Evolutionary conservation across 2,113 vertebrate genomes (phyloP).

Genomic region (Osmerus mordax): DNA sequence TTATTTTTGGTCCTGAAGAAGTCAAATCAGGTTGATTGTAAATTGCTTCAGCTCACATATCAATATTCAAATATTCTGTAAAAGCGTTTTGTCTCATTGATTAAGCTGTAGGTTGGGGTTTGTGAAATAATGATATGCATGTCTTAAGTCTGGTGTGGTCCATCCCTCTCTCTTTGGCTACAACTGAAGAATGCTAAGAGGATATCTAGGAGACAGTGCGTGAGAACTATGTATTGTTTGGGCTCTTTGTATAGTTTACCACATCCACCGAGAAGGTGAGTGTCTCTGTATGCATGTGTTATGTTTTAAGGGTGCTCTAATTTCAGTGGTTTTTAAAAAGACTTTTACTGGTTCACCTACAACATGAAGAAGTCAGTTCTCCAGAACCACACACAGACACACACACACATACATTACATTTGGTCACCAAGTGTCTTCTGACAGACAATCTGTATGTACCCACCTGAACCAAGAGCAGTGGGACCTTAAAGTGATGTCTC

Average conservation of each 20-base stretch:
- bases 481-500: conserved; percentile 9
- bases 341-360: conserved; percentile 53
- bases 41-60: conserved; percentile 15
- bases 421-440: conserved; percentile 1
- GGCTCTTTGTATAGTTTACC: conserved; percentile 28
- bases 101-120: not conserved
- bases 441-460: not conserved
- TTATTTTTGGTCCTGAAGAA: not conserved
- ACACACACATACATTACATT: not conserved
- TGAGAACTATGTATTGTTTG: conserved; percentile 22
- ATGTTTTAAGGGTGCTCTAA: conserved; percentile 42
- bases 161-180: conserved; percentile 20
- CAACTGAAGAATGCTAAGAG: conserved; percentile 4
- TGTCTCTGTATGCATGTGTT: conserved; percentile 64
- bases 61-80: not conserved
- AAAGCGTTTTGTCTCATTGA: conserved; percentile 10
- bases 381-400: not conserved
- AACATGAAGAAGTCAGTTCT: conserved; percentile 37
- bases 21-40: conserved; percentile 15
- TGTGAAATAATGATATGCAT: conserved; percentile 34
- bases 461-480: not conserved
- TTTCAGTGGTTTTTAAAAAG: conserved; percentile 47
- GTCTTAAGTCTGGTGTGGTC: conserved; percentile 30
- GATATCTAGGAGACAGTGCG: conserved; percentile 16
- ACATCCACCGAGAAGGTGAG: conserved; percentile 36